These are phyloP conservation scores for Perodicticus potto DNA, from an alignment of 2,797 vertebrate genomes.

Conservation along the genomic window DNA sequence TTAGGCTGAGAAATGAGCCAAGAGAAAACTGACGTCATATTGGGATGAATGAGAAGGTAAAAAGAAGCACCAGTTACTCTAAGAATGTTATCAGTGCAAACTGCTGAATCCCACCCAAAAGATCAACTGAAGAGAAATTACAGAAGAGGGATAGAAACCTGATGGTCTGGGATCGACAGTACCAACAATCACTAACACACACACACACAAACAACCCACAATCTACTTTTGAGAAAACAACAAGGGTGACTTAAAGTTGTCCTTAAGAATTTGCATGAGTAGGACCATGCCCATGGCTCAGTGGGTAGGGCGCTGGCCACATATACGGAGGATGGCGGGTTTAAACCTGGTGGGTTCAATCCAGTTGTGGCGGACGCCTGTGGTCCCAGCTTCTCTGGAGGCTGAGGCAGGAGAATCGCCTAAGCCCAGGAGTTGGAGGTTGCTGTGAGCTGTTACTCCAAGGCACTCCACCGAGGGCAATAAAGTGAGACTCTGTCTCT, in stretches of 20 bases:
- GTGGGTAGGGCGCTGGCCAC: too few species aligned
- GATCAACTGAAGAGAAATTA: background rate
- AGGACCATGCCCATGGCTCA: too few species aligned
- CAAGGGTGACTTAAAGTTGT: background rate
- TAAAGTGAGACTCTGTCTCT: too few species aligned
- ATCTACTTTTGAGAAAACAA: background rate
- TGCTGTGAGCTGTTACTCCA: too few species aligned
- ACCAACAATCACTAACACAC: background rate
- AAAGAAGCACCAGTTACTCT: background rate
- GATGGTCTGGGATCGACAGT: background rate
- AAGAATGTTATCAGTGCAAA: background rate
- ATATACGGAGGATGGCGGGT: too few species aligned
- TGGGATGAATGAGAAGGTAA: background rate
- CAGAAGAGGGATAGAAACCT: background rate
- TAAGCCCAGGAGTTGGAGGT: too few species aligned
- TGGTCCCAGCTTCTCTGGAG: too few species aligned
- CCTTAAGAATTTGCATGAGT: background rate
- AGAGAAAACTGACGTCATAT: background rate
- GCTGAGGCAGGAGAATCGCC: too few species aligned
- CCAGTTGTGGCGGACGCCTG: too few species aligned
- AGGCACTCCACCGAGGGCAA: too few species aligned
- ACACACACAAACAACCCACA: background rate
- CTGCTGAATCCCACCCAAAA: background rate
- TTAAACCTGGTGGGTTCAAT: too few species aligned
- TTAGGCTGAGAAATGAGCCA: background rate